Conservation (phyloP, 2,888 invertebrate species). For the Hydraecia micacea region DNA sequence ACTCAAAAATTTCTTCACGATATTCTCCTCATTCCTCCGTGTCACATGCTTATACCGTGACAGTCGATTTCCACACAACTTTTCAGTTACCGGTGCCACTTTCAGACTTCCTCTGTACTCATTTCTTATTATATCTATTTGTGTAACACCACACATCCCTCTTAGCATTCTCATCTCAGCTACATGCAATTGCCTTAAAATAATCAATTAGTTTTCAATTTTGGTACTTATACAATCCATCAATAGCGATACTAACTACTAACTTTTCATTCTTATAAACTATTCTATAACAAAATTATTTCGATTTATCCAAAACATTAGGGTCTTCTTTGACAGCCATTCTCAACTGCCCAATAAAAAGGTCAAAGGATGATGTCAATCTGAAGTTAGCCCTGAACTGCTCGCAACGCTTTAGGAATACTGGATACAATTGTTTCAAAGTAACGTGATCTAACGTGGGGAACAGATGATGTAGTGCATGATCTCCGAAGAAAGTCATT, state of each 20-base stretch:
- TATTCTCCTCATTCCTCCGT: neutral
- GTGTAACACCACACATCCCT: neutral
- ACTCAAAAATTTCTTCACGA: neutral
- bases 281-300: slow-evolving; percentile 6
- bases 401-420: slow-evolving; percentile 91
- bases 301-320: slow-evolving; percentile 55
- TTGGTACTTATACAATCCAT: neutral
- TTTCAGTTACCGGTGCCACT: neutral
- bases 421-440: slow-evolving; percentile 91
- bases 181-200: neutral
- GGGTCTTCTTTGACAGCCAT: slow-evolving; percentile 77
- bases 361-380: slow-evolving; percentile 77
- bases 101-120: neutral
- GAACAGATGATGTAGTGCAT: slow-evolving; percentile 94
- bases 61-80: neutral
- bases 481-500: slow-evolving; percentile 94
- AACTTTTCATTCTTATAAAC: neutral
- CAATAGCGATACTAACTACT: neutral
- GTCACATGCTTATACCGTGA: neutral
- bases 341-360: slow-evolving; percentile 82
- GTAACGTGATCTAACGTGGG: slow-evolving; percentile 94
- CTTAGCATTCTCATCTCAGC: neutral
- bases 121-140: neutral
- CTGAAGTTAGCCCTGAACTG: slow-evolving; percentile 91
- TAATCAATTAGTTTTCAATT: neutral